These are phyloP conservation scores for Apeira syringaria DNA, from an alignment of 2,888 invertebrate genomes.

Conservation along the genomic window DNA sequence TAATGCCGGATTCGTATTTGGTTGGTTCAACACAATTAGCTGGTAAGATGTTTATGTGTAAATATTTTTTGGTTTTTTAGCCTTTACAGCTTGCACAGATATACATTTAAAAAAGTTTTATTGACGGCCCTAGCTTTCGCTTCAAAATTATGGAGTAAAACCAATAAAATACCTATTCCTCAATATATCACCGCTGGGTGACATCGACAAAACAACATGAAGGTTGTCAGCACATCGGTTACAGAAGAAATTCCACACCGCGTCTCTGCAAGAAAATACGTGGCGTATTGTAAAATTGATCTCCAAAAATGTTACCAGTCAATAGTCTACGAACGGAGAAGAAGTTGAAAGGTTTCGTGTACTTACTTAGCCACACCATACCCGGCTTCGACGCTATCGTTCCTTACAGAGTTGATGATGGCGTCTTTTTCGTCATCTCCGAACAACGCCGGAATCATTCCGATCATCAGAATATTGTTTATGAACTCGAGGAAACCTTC, in stretches of 20 bases:
- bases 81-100: too few relatives aligned
- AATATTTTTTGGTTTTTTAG: too few relatives aligned
- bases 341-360: too few relatives aligned
- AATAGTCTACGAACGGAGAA: too few relatives aligned
- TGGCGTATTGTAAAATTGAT: too few relatives aligned
- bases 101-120: too few relatives aligned
- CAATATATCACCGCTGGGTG: slow-evolving; percentile 92
- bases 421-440: slow-evolving; percentile 94
- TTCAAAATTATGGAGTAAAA: neutral
- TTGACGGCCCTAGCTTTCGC: too few relatives aligned
- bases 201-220: slow-evolving; percentile 96
- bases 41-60: too few relatives aligned
- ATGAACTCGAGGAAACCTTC: slow-evolving; percentile 95
- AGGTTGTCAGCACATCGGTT: slow-evolving; percentile 91
- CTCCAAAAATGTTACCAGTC: too few relatives aligned
- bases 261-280: slow-evolving; percentile 83
- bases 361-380: slow-evolving; percentile 61
- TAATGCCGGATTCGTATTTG: too few relatives aligned
- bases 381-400: slow-evolving; percentile 88
- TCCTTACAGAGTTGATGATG: slow-evolving; percentile 88
- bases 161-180: slow-evolving; percentile 83
- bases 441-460: slow-evolving; percentile 93
- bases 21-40: too few relatives aligned
- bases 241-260: slow-evolving; percentile 93
- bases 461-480: slow-evolving; percentile 95